Conservation (phyloP, 2,888 invertebrate species). For the Eubasilissa splendida region DNA sequence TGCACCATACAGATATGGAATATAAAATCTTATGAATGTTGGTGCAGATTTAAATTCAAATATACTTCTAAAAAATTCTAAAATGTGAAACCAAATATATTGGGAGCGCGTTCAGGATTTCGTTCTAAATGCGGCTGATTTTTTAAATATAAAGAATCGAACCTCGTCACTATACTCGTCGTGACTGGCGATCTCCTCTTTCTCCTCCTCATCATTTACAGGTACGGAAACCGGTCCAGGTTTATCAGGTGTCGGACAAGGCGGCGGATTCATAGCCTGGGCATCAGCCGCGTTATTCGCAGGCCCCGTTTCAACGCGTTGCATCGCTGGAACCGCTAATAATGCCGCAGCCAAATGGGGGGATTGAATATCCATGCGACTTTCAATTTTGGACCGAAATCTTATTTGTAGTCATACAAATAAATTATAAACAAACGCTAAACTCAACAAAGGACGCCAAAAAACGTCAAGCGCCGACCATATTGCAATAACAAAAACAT, state of each 20-base stretch:
- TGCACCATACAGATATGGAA: no score
- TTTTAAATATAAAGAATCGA: neutral
- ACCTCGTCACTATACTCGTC: constrained; percentile 72
- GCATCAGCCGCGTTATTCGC: constrained; percentile 14
- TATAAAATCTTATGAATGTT: no score
- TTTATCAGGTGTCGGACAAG: constrained; percentile 62
- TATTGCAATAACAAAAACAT: constrained; percentile 30
- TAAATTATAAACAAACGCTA: constrained; percentile 2
- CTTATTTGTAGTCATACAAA: neutral
- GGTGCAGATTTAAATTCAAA: no score
- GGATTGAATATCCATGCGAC: constrained; percentile 68
- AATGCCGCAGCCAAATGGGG: constrained; percentile 71
- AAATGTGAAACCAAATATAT: no score
- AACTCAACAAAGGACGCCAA: constrained; percentile 39
- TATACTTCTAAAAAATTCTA: no score
- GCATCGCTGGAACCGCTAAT: constrained; percentile 65
- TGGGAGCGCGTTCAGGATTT: no score
- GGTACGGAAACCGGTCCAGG: constrained; percentile 58
- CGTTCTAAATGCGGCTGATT: no score
- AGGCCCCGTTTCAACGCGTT: constrained; percentile 13
- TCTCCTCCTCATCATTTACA: constrained; percentile 62
- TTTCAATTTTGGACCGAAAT: neutral
- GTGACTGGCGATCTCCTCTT: constrained; percentile 69
- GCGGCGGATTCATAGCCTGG: constrained; percentile 64
- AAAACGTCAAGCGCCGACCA: constrained; percentile 34